Evolutionary conservation across 2,113 vertebrate species (phyloP).

Genomic region (Chaenogobius annularis): DNA sequence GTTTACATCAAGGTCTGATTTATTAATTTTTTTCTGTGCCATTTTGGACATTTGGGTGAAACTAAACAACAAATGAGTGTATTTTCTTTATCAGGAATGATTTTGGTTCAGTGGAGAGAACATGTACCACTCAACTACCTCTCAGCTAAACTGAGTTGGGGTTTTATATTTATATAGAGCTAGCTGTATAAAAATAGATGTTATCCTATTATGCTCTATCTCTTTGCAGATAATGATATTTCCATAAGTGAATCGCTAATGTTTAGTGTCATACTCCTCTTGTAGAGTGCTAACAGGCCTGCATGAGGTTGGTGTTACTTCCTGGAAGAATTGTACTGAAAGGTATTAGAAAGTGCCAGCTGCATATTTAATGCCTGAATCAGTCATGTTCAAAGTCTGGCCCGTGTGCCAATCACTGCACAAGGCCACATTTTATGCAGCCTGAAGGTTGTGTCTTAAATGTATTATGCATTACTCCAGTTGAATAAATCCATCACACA

Average conservation of each 20-base stretch:
- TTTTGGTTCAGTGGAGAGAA: not conserved
- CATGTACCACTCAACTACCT: not conserved
- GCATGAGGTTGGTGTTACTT: not conserved
- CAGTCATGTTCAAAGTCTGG: constrained; percentile 9
- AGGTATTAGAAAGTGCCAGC: constrained; percentile 2
- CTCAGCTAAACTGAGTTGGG: not conserved
- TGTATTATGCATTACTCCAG: constrained; percentile 6
- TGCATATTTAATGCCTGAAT: not conserved
- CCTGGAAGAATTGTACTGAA: not conserved
- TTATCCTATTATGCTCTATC: not conserved
- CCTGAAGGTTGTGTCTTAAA: constrained; percentile 8
- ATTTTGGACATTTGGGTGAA: too few relatives aligned
- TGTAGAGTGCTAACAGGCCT: constrained; percentile 23
- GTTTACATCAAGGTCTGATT: too few relatives aligned
- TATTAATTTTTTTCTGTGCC: too few relatives aligned
- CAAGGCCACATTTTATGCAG: constrained; percentile 10
- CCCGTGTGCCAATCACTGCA: constrained; percentile 10
- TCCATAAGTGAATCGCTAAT: not conserved
- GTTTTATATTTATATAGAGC: not conserved
- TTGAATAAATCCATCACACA: constrained; percentile 7
- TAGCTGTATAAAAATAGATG: not conserved
- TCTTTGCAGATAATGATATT: not conserved
- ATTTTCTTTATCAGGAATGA: not conserved
- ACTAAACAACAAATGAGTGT: too few relatives aligned
- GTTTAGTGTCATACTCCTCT: not conserved